These are phyloP conservation scores for Brenthis daphne DNA, from an alignment of 2,888 invertebrate species.

Conservation along the genomic window DNA sequence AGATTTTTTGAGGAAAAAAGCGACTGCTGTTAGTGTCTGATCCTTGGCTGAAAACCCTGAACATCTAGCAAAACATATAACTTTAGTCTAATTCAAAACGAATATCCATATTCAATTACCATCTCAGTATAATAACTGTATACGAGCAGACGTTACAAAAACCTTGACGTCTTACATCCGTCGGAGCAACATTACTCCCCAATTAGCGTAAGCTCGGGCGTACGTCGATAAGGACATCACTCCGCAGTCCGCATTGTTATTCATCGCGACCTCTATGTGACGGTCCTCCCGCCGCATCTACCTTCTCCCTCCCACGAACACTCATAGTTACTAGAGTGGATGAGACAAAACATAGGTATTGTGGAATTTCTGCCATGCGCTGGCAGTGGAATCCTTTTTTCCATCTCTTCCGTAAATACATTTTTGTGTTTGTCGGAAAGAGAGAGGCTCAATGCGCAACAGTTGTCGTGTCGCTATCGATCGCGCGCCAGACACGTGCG, in stretches of 20 bases:
- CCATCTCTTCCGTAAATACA: slow-evolving; percentile 46
- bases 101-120: neutral
- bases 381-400: slow-evolving; percentile 61
- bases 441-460: slow-evolving; percentile 65
- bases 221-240: slow-evolving; percentile 62
- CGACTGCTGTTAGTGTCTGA: too few relatives aligned
- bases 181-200: slow-evolving; percentile 9
- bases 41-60: too few relatives aligned
- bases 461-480: slow-evolving; percentile 77
- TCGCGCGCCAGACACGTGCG: slow-evolving; percentile 68
- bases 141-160: too few relatives aligned
- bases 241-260: slow-evolving; percentile 82
- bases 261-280: slow-evolving; percentile 79
- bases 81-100: too few relatives aligned
- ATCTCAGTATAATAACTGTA: neutral
- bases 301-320: slow-evolving; percentile 50
- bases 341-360: slow-evolving; percentile 52
- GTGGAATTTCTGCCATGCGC: slow-evolving; percentile 69
- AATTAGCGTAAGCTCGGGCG: slow-evolving; percentile 23
- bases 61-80: too few relatives aligned
- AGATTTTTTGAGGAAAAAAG: too few relatives aligned
- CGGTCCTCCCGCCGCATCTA: slow-evolving; percentile 78
- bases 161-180: slow-evolving; percentile 3
- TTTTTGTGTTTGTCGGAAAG: slow-evolving; percentile 43
- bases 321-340: slow-evolving; percentile 31